Evolutionary conservation across 2,888 invertebrate species (phyloP), one percentile per base, ranked within the genome.

Genomic region (Nomada fabriciana): DNA sequence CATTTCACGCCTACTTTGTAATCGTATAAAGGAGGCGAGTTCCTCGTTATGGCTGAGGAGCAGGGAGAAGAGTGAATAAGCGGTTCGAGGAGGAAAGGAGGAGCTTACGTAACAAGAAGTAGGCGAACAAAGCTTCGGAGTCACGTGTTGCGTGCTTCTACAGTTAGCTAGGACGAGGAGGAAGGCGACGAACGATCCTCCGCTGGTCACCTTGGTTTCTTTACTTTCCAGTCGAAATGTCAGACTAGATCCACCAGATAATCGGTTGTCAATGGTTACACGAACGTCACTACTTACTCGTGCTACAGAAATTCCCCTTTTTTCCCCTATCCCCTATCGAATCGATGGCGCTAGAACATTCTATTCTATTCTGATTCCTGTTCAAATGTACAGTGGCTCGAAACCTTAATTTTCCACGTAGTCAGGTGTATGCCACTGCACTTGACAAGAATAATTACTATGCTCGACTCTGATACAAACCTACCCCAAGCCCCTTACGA

Each of bases 21-120:
- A 15, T 50, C 50, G 50, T 18, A 4, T 50, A 65, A 25, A 50
- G 36, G 61, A 42, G 71, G 18, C 25, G 63, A 55, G 61, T 43
- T 57, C 47, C 64, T 57, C 43, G 53, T 15, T 50, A 47, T 52
- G n/a, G 43, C 15, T 11, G 50, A 23, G 20, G 15, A 55, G 25
- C 65, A 42, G 67, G 57, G 50, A 11, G 23, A 23, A 43, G 18
- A 18, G 42, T 13, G 20, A 18, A 18, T 50, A 7, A 50, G 13
- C n/a, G n/a, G 20, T 11, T 3, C 68, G 55, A 47, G 25, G 47
- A 29, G 43, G 52, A 61, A n/a, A 23, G 50, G 42, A 15, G 42
- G 69, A 71, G 57, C 57, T 86, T 85, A 85, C 73, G 81, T 85
- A 87, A 87, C 80, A 36, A 55, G 59, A 82, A 87, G 82, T 86